Percentiles rank a stretch among this genome's conserved stretches.
phyloP scores from a whole-genome alignment of 2,888 invertebrate genomes.

The Euplexia lucipara region DNA sequence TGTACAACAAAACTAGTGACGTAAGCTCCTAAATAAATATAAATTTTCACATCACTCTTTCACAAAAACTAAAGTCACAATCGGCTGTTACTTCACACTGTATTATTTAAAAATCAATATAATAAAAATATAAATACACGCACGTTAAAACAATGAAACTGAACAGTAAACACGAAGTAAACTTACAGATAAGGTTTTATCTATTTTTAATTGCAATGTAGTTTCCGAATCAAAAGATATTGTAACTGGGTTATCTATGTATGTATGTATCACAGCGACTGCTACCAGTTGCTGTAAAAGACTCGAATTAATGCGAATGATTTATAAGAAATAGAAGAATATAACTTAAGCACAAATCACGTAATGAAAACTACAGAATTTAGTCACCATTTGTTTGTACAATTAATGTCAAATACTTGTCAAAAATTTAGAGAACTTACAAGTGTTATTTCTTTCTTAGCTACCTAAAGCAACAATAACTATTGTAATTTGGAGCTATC shows the following conservation, averaged over 20 bases:
- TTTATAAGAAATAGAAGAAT: too few species aligned
- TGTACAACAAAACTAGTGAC: neutral
- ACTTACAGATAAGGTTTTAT: conserved; percentile 53
- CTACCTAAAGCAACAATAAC: too few species aligned
- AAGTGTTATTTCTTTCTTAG: too few species aligned
- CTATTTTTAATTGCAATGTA: conserved; percentile 45
- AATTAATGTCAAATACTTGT: too few species aligned
- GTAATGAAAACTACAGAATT: too few species aligned
- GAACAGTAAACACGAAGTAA: conserved; percentile 35
- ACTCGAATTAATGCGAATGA: too few species aligned
- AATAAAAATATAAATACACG: conserved; percentile 10
- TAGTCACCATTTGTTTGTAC: too few species aligned
- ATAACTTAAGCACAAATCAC: too few species aligned
- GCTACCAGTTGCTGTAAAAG: conserved; percentile 39
- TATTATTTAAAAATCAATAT: neutral
- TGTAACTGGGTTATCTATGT: conserved; percentile 50
- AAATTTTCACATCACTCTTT: conserved; percentile 1
- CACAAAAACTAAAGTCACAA: neutral
- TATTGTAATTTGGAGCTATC: too few species aligned
- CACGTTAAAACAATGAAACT: conserved; percentile 41
- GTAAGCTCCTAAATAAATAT: neutral
- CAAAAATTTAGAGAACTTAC: too few species aligned
- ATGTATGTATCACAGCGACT: conserved; percentile 39
- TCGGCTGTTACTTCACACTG: neutral
- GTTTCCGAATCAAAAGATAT: conserved; percentile 45